These are phyloP conservation scores for Drosophila neocordata DNA, from an alignment of 1,140 invertebrate genomes.

Conservation along the genomic window DNA sequence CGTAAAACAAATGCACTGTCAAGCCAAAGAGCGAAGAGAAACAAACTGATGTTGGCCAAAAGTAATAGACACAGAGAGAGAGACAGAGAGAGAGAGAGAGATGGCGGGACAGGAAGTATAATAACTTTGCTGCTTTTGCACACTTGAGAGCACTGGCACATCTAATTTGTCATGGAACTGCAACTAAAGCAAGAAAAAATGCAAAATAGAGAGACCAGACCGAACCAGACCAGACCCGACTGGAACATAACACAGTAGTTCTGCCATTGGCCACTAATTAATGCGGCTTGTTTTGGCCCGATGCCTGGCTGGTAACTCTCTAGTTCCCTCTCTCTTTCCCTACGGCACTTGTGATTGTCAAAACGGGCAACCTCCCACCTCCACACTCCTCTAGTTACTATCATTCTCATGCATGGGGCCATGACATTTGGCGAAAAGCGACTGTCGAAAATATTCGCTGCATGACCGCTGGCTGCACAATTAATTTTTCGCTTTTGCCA, in stretches of 20 bases:
- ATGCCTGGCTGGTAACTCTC: slow-evolving; percentile 38
- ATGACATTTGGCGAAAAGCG: slow-evolving; percentile 40
- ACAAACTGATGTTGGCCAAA: too few species aligned
- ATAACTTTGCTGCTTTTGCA: slow-evolving; percentile 65
- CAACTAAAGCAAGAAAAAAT: slow-evolving; percentile 44
- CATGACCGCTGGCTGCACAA: slow-evolving; percentile 51
- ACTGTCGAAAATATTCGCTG: slow-evolving; percentile 50
- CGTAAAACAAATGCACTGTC: slow-evolving; percentile 63
- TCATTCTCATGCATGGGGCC: not conserved
- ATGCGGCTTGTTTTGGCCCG: slow-evolving; percentile 69
- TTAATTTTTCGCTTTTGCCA: slow-evolving; percentile 50
- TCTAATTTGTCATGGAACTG: slow-evolving; percentile 71
- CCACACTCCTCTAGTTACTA: slow-evolving; percentile 9
- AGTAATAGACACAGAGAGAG: not conserved
- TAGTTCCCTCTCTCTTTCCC: slow-evolving; percentile 28
- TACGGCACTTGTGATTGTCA: slow-evolving; percentile 52
- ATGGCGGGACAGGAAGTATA: slow-evolving; percentile 35
- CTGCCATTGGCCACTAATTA: slow-evolving; percentile 75
- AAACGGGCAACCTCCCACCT: slow-evolving; percentile 13
- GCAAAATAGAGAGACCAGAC: slow-evolving; percentile 20
- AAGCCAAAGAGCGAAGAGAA: not conserved
- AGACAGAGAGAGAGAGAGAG: slow-evolving; percentile 3
- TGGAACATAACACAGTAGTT: slow-evolving; percentile 13
- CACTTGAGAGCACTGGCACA: slow-evolving; percentile 55
- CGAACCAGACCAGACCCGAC: not conserved